phyloP scores from a whole-genome alignment of 2,888 invertebrate genomes.

The Chymomyza caudatula region DNA sequence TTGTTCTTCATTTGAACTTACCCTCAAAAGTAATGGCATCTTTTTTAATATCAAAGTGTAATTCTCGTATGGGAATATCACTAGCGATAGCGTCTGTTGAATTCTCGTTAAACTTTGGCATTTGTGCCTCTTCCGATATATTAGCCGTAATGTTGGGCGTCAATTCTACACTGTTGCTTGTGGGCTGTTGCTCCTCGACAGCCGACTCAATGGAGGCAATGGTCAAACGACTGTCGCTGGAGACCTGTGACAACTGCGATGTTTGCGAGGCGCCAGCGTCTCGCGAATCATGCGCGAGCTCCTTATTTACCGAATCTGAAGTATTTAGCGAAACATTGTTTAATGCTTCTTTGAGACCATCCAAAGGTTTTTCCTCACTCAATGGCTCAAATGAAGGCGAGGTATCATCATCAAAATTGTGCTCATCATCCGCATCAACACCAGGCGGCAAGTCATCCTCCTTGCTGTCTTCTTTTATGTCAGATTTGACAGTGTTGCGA shows the following conservation, averaged over 20 bases:
- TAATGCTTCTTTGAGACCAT: constrained; percentile 29
- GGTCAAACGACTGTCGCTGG: constrained; percentile 80
- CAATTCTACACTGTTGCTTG: constrained; percentile 45
- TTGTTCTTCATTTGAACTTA: constrained; percentile 26
- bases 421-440: constrained; percentile 61
- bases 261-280: constrained; percentile 80
- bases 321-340: constrained; percentile 42
- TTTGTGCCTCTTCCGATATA: constrained; percentile 77
- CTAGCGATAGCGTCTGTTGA: constrained; percentile 53
- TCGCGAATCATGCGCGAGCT: constrained; percentile 45
- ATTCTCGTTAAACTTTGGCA: constrained; percentile 77
- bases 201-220: constrained; percentile 78
- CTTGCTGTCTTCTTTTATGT: constrained; percentile 66
- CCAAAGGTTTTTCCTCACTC: constrained; percentile 63
- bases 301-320: constrained; percentile 53
- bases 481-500: constrained; percentile 79
- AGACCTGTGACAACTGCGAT: constrained; percentile 82
- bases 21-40: constrained; percentile 77
- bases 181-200: constrained; percentile 79
- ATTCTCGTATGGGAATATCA: constrained; percentile 32
- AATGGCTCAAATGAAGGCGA: constrained; percentile 82
- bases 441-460: constrained; percentile 71
- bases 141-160: constrained; percentile 75
- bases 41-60: constrained; percentile 77
- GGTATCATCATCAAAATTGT: constrained; percentile 80